Conservation (phyloP, 1,140 invertebrate species). For the Brachionus sp. region DNA sequence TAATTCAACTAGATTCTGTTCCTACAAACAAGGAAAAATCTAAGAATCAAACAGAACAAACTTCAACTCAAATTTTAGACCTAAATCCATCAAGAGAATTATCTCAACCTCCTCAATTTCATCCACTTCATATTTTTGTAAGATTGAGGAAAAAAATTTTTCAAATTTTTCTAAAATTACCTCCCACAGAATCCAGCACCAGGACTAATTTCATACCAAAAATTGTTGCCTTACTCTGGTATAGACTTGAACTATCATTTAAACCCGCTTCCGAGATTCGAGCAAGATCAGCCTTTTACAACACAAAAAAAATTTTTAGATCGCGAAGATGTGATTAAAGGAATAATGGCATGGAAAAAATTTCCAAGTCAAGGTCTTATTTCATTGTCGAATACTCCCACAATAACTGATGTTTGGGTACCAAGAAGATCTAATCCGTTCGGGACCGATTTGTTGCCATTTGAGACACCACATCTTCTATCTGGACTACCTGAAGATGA, state of each 20-base stretch:
- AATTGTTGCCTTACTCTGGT: constrained; percentile 55
- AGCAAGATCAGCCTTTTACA: constrained; percentile 49
- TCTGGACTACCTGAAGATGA: constrained; percentile 53
- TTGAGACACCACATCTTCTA: constrained; percentile 51
- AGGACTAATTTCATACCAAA: constrained; percentile 56
- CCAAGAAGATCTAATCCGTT: constrained; percentile 56
- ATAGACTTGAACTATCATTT: constrained; percentile 57
- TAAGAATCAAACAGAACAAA: background rate
- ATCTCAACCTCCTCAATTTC: constrained; percentile 57
- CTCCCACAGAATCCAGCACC: constrained; percentile 56
- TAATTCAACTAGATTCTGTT: background rate
- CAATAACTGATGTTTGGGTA: constrained; percentile 58
- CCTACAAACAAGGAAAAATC: constrained; percentile 25
- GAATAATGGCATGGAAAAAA: constrained; percentile 59
- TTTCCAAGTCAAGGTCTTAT: constrained; percentile 57
- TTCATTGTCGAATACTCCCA: constrained; percentile 55
- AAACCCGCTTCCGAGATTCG: constrained; percentile 55
- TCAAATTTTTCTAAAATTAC: background rate
- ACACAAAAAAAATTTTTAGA: constrained; percentile 57
- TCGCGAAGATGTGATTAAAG: constrained; percentile 56
- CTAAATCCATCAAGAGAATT: constrained; percentile 53
- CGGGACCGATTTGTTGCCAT: constrained; percentile 53
- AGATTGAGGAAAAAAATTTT: constrained; percentile 46
- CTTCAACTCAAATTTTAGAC: background rate
- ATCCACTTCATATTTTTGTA: constrained; percentile 58